Evolutionary conservation across 2,888 invertebrate species (phyloP).

Genomic region (Gerris lacustris): DNA sequence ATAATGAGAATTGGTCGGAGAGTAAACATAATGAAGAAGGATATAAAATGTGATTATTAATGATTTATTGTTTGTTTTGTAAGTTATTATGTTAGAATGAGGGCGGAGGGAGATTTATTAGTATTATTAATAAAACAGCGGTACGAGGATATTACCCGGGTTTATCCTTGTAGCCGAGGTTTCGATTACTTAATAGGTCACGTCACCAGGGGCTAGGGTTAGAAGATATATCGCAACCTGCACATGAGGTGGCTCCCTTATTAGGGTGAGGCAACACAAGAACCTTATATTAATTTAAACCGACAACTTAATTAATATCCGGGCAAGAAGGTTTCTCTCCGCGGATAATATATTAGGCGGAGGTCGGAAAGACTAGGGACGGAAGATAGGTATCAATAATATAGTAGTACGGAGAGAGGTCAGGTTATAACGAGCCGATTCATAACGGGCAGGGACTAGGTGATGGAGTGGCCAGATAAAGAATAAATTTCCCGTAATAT

Average conservation of each 20-base stretch:
- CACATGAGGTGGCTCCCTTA: background rate
- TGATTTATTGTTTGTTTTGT: too few relatives aligned
- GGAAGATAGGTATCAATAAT: conserved; percentile 1
- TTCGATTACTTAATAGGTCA: conserved; percentile 1
- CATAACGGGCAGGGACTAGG: background rate
- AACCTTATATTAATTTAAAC: conserved; percentile 3
- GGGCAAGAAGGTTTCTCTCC: background rate
- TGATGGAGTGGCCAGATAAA: conserved; percentile 2
- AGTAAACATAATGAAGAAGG: too few relatives aligned
- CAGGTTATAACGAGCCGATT: background rate
- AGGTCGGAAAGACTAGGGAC: background rate
- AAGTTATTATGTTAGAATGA: too few relatives aligned
- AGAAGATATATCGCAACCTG: background rate
- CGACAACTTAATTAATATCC: conserved; percentile 1
- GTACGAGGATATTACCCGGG: background rate
- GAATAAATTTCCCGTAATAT: background rate
- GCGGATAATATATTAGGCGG: background rate
- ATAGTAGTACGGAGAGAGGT: background rate
- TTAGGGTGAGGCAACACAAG: background rate
- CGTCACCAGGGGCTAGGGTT: background rate
- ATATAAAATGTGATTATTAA: too few relatives aligned
- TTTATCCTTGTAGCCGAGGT: background rate
- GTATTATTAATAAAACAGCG: background rate
- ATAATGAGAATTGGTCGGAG: too few relatives aligned
- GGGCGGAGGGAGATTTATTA: background rate